Conservation (phyloP, 2,888 invertebrate genomes). For the Choristoneura rosaceana region DNA sequence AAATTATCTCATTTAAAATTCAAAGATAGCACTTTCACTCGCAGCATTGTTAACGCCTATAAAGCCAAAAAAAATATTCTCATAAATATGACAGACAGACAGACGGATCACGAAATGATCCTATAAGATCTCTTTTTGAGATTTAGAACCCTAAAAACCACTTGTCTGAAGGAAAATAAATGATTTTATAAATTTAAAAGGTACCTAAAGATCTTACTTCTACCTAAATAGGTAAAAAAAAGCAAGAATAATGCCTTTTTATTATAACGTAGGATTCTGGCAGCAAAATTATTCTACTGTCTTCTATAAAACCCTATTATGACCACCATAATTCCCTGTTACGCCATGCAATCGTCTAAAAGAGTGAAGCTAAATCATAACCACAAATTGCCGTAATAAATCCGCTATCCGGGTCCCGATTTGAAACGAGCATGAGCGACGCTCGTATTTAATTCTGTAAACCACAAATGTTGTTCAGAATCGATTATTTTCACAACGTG, state of each 20-base stretch:
- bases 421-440: slow-evolving; percentile 12
- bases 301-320: slow-evolving; percentile 1
- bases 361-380: slow-evolving; percentile 16
- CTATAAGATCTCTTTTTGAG: too few species aligned
- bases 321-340: slow-evolving; percentile 7
- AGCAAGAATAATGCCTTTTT: neutral
- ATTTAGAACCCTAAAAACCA: too few species aligned
- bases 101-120: too few species aligned
- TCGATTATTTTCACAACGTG: slow-evolving; percentile 54
- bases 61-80: too few species aligned
- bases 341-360: slow-evolving; percentile 13
- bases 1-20: too few species aligned
- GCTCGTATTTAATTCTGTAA: slow-evolving; percentile 51
- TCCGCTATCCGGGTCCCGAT: slow-evolving; percentile 5
- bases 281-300: neutral
- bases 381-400: slow-evolving; percentile 25
- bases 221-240: too few species aligned
- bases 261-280: neutral
- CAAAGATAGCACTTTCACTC: too few species aligned
- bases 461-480: slow-evolving; percentile 51
- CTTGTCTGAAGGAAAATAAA: too few species aligned
- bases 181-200: too few species aligned
- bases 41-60: too few species aligned
- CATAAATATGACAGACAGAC: too few species aligned
- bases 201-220: too few species aligned